phyloP scores from a whole-genome alignment of 2,888 invertebrate species.

The Dynastes maya region DNA sequence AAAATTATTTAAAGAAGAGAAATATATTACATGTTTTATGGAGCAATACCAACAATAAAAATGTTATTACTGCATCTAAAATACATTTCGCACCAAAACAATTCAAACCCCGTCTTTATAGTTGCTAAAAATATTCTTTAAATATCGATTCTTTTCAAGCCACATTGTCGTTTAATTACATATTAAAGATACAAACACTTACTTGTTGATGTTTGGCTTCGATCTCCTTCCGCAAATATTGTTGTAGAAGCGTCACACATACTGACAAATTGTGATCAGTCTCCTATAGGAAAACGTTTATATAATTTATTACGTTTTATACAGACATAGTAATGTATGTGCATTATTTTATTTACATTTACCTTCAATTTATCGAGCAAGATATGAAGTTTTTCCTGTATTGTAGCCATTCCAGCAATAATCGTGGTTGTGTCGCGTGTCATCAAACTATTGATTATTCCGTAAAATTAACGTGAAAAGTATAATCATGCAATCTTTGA shows the following conservation, averaged over 20 bases:
- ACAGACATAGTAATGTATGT: slow-evolving; percentile 14
- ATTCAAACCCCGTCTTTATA: neutral
- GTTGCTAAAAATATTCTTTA: slow-evolving; percentile 2
- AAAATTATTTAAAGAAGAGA: too few relatives aligned
- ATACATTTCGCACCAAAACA: too few relatives aligned
- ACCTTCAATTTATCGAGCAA: slow-evolving; percentile 60
- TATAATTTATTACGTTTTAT: slow-evolving; percentile 13
- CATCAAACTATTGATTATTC: slow-evolving; percentile 60
- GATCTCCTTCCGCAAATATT: slow-evolving; percentile 54
- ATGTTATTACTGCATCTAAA: too few relatives aligned
- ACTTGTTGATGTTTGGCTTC: slow-evolving; percentile 48
- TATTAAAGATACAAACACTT: slow-evolving; percentile 44
- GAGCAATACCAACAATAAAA: too few relatives aligned
- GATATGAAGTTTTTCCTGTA: slow-evolving; percentile 57
- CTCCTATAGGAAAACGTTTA: slow-evolving; percentile 53
- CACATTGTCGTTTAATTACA: neutral
- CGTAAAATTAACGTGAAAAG: slow-evolving; percentile 55
- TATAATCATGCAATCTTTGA: slow-evolving; percentile 56
- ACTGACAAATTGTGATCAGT: slow-evolving; percentile 59
- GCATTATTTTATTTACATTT: slow-evolving; percentile 23
- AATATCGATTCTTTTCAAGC: slow-evolving; percentile 17
- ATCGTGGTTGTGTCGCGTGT: slow-evolving; percentile 58
- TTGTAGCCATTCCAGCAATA: slow-evolving; percentile 54
- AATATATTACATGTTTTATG: too few relatives aligned
- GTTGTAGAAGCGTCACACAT: slow-evolving; percentile 59